A percentile compares a stretch with the other conserved stretches of the same genome.
These are phyloP conservation scores for Eucera pruinosa DNA, from an alignment of 2,888 invertebrate genomes.

Conservation along the genomic window DNA sequence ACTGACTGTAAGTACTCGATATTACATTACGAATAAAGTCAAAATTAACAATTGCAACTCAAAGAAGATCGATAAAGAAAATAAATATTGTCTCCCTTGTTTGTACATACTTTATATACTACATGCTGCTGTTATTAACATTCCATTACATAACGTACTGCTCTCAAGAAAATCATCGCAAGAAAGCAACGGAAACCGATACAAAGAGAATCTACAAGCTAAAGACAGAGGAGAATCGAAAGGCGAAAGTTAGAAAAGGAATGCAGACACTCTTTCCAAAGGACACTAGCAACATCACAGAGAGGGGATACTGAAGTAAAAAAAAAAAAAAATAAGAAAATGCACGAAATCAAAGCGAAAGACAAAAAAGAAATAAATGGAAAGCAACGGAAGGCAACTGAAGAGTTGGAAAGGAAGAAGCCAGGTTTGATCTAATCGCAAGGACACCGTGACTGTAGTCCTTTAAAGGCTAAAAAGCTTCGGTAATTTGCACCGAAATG, in stretches of 20 bases:
- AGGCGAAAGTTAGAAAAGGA: not conserved
- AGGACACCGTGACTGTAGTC: constrained; percentile 57
- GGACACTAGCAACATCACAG: not conserved
- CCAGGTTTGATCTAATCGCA: constrained; percentile 75
- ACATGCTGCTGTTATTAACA: not conserved
- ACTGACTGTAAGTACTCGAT: too few relatives aligned
- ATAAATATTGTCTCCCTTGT: not conserved
- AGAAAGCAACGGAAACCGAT: not conserved
- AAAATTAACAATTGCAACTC: too few relatives aligned
- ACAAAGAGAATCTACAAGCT: not conserved
- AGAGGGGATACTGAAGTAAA: not conserved
- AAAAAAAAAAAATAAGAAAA: constrained; percentile 15
- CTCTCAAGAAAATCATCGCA: not conserved
- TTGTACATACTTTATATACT: not conserved
- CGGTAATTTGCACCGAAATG: constrained; percentile 68
- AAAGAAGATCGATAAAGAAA: too few relatives aligned
- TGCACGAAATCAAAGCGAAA: constrained; percentile 38
- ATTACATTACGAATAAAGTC: too few relatives aligned
- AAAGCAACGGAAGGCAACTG: constrained; percentile 25
- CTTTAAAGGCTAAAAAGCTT: constrained; percentile 71
- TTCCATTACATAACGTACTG: not conserved
- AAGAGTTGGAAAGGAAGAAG: constrained; percentile 47
- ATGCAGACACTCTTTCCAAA: not conserved
- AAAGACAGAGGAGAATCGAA: not conserved
- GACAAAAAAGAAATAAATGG: constrained; percentile 23